Percentiles rank a stretch among this genome's conserved stretches.
Conservation (phyloP, 2,888 invertebrate species). For the Sesia bembeciformis region DNA sequence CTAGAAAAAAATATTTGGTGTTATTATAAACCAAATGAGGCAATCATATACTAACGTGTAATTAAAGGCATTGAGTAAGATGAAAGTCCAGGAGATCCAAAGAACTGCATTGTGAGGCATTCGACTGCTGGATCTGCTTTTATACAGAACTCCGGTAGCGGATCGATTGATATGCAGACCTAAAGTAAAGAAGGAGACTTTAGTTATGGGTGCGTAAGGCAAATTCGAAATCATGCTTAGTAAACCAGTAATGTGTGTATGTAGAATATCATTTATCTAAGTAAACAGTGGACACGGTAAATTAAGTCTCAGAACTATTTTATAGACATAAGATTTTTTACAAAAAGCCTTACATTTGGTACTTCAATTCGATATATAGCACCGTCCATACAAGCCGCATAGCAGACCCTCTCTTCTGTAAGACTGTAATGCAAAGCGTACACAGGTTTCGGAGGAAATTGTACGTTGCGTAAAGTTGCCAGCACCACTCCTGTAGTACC, state of each 20-base stretch:
- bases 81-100: conserved; percentile 40
- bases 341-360: conserved; percentile 32
- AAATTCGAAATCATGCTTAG: no score
- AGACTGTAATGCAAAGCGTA: conserved; percentile 51
- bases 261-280: no score
- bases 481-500: conserved; percentile 52
- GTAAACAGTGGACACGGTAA: no score
- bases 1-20: no score
- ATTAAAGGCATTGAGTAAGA: conserved; percentile 40
- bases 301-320: no score
- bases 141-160: conserved; percentile 40
- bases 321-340: no score
- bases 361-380: conserved; percentile 53
- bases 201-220: no score
- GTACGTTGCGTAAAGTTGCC: conserved; percentile 49
- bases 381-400: conserved; percentile 58
- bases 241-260: no score
- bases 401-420: conserved; percentile 48
- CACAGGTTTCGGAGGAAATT: conserved; percentile 58
- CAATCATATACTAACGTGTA: conserved; percentile 29
- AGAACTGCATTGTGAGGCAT: conserved; percentile 49
- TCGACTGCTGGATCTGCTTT: conserved; percentile 51
- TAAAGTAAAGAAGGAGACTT: conserved; percentile 7
- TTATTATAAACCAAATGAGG: no score
- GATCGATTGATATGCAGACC: conserved; percentile 27